Percentiles rank a stretch among this genome's conserved stretches.
phyloP scores from a whole-genome alignment of 2,797 vertebrate species.

The Parotocinclus haroldoi region DNA sequence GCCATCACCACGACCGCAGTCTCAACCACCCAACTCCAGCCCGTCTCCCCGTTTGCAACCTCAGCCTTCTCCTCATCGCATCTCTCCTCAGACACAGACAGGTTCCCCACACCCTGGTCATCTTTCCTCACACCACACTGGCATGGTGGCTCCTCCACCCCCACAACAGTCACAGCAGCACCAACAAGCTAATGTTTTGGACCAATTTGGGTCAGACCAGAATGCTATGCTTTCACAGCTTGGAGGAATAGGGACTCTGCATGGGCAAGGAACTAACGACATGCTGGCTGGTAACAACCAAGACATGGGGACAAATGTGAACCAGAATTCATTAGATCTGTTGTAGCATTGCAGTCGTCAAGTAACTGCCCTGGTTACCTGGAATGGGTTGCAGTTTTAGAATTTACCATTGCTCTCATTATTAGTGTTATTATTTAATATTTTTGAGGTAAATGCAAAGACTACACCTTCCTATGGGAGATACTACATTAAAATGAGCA shows the following conservation, averaged over 20 bases:
- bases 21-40: conserved; percentile 90
- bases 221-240: conserved; percentile 95
- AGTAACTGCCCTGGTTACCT: conserved; percentile 53
- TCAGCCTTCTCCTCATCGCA: conserved; percentile 84
- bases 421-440: conserved; percentile 92
- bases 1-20: conserved; percentile 92
- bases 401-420: conserved; percentile 57
- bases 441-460: conserved; percentile 82
- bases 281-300: conserved; percentile 86
- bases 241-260: conserved; percentile 87
- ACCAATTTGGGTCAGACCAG: conserved; percentile 92
- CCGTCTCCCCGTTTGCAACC: conserved; percentile 96
- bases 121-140: conserved; percentile 78
- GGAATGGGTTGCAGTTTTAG: conserved; percentile 69
- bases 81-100: conserved; percentile 87
- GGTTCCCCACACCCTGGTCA: conserved; percentile 81
- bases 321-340: conserved; percentile 91
- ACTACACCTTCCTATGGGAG: conserved; percentile 84
- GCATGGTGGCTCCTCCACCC: conserved; percentile 79
- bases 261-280: conserved; percentile 82
- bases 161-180: conserved; percentile 71
- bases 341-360: conserved; percentile 78
- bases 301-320: conserved; percentile 84
- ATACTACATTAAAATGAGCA: conserved; percentile 74
- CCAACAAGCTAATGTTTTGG: conserved; percentile 81